phyloP scores from a whole-genome alignment of 2,888 invertebrate species.

The Muscina levida region DNA sequence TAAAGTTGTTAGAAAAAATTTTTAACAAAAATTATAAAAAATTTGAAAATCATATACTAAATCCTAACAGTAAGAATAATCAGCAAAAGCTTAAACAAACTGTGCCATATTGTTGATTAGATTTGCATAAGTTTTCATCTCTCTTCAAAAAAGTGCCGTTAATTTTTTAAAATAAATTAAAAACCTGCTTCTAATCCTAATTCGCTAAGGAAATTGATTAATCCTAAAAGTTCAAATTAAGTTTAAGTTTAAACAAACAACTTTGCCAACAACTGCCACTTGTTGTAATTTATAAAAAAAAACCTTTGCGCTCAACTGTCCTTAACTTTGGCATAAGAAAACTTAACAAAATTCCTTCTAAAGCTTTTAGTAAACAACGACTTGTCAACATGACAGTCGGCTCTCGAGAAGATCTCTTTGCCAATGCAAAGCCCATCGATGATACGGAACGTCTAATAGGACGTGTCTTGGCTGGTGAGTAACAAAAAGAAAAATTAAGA shows the following conservation, averaged over 20 bases:
- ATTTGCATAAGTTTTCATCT: background rate
- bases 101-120: slow-evolving; percentile 40
- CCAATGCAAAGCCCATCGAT: slow-evolving; percentile 76
- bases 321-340: background rate
- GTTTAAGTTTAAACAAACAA: slow-evolving; percentile 23
- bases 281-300: slow-evolving; percentile 8
- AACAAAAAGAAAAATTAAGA: background rate
- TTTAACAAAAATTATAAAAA: slow-evolving; percentile 31
- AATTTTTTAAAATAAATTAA: background rate
- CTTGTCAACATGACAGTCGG: slow-evolving; percentile 77
- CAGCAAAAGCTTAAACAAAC: slow-evolving; percentile 13
- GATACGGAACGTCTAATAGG: slow-evolving; percentile 79
- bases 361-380: slow-evolving; percentile 38
- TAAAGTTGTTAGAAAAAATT: background rate
- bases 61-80: background rate
- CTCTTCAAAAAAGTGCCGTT: slow-evolving; percentile 32
- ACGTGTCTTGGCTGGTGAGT: slow-evolving; percentile 79
- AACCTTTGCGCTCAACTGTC: background rate
- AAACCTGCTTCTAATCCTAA: background rate
- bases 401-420: slow-evolving; percentile 78
- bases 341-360: slow-evolving; percentile 57
- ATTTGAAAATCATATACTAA: background rate
- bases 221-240: slow-evolving; percentile 25
- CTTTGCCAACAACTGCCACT: slow-evolving; percentile 41
- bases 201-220: background rate